A percentile compares a stretch with the other conserved stretches of the same genome.
Evolutionary conservation across 2,888 invertebrate species (phyloP).

Genomic region (Lasioglossum vierecki): DNA sequence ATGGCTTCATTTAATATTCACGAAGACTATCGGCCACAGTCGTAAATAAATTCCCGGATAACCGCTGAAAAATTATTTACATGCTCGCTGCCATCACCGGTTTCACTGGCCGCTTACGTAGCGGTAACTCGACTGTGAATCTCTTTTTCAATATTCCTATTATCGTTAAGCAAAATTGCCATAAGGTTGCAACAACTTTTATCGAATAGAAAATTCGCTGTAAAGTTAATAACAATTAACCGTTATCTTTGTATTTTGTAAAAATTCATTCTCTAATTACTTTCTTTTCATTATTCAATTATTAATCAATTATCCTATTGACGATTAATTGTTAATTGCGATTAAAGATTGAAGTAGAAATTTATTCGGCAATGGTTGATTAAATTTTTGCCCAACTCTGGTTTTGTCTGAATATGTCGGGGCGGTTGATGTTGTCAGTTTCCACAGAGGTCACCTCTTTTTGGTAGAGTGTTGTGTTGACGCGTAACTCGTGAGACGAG

Average conservation of each 20-base stretch:
- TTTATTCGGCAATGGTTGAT: no score
- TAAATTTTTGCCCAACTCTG: no score
- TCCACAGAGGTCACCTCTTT: not conserved
- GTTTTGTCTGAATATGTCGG: not conserved
- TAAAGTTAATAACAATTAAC: no score
- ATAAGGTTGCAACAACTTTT: not conserved
- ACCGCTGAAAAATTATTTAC: not conserved
- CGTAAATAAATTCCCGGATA: not conserved
- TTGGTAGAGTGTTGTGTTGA: not conserved
- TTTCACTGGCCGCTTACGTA: not conserved
- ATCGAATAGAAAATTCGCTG: not conserved
- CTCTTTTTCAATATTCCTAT: not conserved
- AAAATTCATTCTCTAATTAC: no score
- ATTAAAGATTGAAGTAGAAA: no score
- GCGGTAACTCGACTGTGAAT: not conserved
- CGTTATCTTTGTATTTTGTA: no score
- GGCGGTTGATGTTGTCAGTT: not conserved
- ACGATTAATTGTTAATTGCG: no score
- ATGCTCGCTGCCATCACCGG: not conserved
- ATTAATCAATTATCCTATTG: no score
- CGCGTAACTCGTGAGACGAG: not conserved
- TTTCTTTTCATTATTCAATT: no score
- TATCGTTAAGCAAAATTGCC: not conserved
- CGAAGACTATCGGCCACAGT: not conserved
- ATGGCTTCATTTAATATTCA: slow-evolving; percentile 7